phyloP scores from a whole-genome alignment of 2,888 invertebrate genomes.

The Ophraella communa region DNA sequence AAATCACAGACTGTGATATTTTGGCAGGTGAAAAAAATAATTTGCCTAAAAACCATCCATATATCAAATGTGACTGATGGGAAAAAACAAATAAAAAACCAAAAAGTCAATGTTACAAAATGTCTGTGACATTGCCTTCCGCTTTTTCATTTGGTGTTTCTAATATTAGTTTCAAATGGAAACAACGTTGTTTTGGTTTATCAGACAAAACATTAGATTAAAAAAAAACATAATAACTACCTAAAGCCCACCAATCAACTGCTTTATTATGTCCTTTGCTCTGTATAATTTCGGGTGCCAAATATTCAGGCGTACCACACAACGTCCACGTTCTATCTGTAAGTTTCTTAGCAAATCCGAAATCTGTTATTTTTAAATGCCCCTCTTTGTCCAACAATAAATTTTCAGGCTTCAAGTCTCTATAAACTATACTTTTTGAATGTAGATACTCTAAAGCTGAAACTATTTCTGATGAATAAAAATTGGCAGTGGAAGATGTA shows the following conservation, averaged over 20 bases:
- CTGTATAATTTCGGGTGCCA: conserved; percentile 96
- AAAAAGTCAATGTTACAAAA: too few relatives aligned
- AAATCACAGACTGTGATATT: too few relatives aligned
- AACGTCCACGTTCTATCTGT: conserved; percentile 95
- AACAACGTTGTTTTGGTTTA: not conserved
- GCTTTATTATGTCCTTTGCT: conserved; percentile 98
- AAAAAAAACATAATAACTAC: conserved; percentile 59
- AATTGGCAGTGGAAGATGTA: conserved; percentile 83
- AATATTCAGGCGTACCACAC: conserved; percentile 96
- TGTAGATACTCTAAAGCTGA: conserved; percentile 94
- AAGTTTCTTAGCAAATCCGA: conserved; percentile 95
- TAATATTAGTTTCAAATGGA: not conserved
- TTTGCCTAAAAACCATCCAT: too few relatives aligned
- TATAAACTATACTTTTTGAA: conserved; percentile 84
- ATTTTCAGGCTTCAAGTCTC: conserved; percentile 94
- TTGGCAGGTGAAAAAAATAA: too few relatives aligned
- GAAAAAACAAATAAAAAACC: too few relatives aligned
- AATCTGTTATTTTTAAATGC: conserved; percentile 96
- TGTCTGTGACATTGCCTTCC: too few relatives aligned
- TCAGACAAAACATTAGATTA: not conserved
- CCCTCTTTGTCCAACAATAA: conserved; percentile 90
- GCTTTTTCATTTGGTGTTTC: too few relatives aligned
- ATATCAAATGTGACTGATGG: too few relatives aligned
- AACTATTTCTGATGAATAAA: conserved; percentile 94
- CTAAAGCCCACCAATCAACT: conserved; percentile 99